These are phyloP conservation scores for Chauna torquata DNA, from an alignment of 2,113 vertebrate genomes.

Conservation along the genomic window DNA sequence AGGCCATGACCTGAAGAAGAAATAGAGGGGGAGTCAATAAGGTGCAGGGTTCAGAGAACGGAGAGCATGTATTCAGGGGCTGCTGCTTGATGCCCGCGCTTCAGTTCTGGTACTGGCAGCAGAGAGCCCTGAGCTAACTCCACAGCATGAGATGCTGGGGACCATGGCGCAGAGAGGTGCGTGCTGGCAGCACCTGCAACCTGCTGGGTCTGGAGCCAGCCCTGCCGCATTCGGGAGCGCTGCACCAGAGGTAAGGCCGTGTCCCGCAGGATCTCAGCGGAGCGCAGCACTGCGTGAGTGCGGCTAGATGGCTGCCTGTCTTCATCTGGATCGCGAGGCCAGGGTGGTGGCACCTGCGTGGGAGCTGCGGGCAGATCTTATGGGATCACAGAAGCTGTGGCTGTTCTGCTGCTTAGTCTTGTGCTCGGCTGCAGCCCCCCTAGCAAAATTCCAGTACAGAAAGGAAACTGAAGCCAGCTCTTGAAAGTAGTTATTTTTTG, in stretches of 20 bases:
- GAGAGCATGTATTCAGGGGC: background rate
- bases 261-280: background rate
- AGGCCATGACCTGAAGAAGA: background rate
- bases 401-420: background rate
- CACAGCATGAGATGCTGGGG: background rate
- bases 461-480: background rate
- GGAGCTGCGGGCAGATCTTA: background rate
- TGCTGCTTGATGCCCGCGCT: too few species aligned
- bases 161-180: background rate
- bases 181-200: background rate
- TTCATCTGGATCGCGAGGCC: background rate
- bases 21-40: background rate
- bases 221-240: background rate
- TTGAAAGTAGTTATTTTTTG: background rate
- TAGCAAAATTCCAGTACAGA: background rate
- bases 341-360: fast-evolving
- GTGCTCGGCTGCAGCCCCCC: background rate
- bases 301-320: background rate
- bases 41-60: background rate
- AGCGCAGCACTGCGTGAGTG: fast-evolving
- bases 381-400: background rate
- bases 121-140: background rate
- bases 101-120: background rate
- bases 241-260: background rate
- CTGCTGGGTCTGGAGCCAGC: background rate